phyloP scores from a whole-genome alignment of 2,888 invertebrate genomes.

The Sphaerophoria rueppellii region DNA sequence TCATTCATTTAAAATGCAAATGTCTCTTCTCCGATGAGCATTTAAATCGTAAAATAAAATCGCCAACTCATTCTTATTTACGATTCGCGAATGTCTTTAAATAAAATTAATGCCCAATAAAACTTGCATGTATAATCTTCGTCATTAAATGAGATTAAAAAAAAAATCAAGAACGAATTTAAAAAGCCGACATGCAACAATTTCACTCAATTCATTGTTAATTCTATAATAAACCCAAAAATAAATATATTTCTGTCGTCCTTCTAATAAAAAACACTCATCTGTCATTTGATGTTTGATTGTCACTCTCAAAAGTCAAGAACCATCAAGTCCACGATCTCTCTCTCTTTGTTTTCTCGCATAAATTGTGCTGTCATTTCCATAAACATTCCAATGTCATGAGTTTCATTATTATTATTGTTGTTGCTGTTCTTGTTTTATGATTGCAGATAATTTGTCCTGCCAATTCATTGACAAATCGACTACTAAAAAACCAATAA shows the following conservation, averaged over 20 bases:
- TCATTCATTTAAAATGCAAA: slow-evolving; percentile 13
- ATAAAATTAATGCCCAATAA: not conserved
- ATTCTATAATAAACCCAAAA: not conserved
- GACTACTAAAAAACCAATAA: slow-evolving; percentile 63
- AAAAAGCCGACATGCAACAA: not conserved
- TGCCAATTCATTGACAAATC: slow-evolving; percentile 50
- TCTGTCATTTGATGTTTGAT: slow-evolving; percentile 16
- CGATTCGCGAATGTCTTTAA: not conserved
- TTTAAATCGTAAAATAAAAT: slow-evolving; percentile 3
- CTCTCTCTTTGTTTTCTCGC: not conserved
- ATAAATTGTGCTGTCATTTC: slow-evolving; percentile 29
- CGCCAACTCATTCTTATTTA: not conserved
- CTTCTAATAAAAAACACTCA: not conserved
- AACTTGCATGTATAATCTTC: not conserved
- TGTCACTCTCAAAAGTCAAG: slow-evolving; percentile 6
- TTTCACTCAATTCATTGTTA: not conserved
- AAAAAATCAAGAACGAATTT: not conserved
- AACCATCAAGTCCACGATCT: no score
- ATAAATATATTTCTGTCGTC: not conserved
- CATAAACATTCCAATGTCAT: slow-evolving; percentile 38
- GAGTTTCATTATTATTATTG: slow-evolving; percentile 12
- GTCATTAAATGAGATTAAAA: not conserved
- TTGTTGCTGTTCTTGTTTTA: not conserved
- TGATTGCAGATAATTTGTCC: not conserved
- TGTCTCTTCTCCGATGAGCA: not conserved